These are phyloP conservation scores for Lepisosteus osseus DNA, from an alignment of 2,113 vertebrate genomes.

Conservation along the genomic window DNA sequence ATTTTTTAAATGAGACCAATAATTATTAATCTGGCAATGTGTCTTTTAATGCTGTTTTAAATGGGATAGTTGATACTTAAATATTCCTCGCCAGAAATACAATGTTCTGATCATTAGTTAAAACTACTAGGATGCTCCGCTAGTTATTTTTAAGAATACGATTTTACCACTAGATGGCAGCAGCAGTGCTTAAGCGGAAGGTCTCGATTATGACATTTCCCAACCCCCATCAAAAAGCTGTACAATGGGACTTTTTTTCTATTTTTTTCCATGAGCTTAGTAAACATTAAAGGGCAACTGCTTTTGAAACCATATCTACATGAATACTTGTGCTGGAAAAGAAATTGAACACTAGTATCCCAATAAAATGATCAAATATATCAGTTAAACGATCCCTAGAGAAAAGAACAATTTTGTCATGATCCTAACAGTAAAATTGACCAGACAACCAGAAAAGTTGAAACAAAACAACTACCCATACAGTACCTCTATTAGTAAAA, in stretches of 20 bases:
- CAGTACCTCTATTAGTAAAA: too few relatives aligned
- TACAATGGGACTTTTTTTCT: conserved; percentile 45
- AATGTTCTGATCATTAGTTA: neutral
- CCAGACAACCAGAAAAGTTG: too few relatives aligned
- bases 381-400: too few relatives aligned
- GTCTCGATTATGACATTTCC: neutral
- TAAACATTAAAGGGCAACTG: conserved; percentile 22
- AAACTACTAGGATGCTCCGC: neutral
- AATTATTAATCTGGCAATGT: neutral
- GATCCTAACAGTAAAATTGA: too few relatives aligned
- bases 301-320: neutral
- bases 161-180: conserved; percentile 75
- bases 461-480: too few relatives aligned
- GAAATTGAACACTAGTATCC: too few relatives aligned
- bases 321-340: neutral
- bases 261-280: conserved; percentile 41
- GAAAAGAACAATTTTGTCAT: too few relatives aligned
- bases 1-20: too few relatives aligned
- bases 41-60: neutral
- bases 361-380: too few relatives aligned
- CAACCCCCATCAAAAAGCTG: conserved; percentile 18
- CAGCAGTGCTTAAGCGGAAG: conserved; percentile 63
- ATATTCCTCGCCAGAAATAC: neutral
- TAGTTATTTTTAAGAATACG: neutral
- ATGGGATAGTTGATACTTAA: neutral